Evolutionary conservation across 30 jellyfish, hydroid and myxozoan species (phyloP), one percentile per base, ranked within the genome.

Genomic region (Clytia hemisphaerica): DNA sequence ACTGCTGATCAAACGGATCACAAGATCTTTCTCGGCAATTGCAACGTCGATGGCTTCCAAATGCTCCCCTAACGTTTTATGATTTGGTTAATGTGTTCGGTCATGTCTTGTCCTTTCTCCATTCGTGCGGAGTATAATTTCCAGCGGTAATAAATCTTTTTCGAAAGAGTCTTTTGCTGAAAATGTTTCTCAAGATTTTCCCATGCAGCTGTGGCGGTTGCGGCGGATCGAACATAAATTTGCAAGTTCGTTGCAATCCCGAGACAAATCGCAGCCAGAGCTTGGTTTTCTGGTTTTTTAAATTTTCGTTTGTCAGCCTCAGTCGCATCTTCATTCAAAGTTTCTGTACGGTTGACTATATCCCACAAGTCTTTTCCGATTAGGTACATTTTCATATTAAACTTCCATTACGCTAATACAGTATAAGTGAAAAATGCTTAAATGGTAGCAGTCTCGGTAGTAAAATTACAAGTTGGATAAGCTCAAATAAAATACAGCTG

Each of bases 151-250:
- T 65, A 65, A 21, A 77, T 65, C 58, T 67, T 77, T 59, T 66
- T 30, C 21, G 92, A 67, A 16, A 77, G 58, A 3, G 85, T 59
- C 37, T 77, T 77, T 49, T 67, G 58, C 35, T 77, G 77, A 29
- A 67, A 77, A 67, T 77, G 92, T 28, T 51, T 49, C 19, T 47
- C 69, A 4, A 77, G 85, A 67, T 50, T 77, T n/a, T 67, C 85
- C 92, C 92, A 77, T 66, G 92, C 92, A n/a, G 45, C 92, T 58
- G 66, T 65, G 25, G 92, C 84, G 38, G 57, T 64, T 47, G 26
- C 27, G 2, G 92, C 76, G 22, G 85, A 77, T 4, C 92, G 69
- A 53, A 77, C 92, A 58, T 77, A 36, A 32, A 77, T 58, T 45
- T 73, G 85, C 2, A 73, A 45, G 54, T 58, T 58, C 36, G 85